Evolutionary conservation across 2,888 invertebrate species (phyloP).

Genomic region (Drosophila parthenogenetica): DNA sequence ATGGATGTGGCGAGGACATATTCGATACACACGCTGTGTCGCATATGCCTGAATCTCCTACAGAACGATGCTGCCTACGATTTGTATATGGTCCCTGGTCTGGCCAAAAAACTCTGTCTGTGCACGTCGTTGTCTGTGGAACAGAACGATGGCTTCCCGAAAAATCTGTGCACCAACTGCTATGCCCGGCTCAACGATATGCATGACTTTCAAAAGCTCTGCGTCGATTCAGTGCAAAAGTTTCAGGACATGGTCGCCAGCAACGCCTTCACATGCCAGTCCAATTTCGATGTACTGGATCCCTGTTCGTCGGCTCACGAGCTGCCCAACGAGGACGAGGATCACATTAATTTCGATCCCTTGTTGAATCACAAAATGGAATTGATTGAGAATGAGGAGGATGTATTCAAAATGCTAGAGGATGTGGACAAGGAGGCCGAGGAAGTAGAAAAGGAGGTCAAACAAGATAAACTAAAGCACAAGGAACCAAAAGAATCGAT

Average conservation of each 20-base stretch:
- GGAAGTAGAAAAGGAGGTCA: constrained; percentile 68
- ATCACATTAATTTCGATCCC: constrained; percentile 78
- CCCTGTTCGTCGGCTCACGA: constrained; percentile 49
- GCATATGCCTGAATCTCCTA: constrained; percentile 80
- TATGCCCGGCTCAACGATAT: constrained; percentile 79
- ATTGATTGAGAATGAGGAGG: constrained; percentile 81
- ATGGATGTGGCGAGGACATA: constrained; percentile 70
- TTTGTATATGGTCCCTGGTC: constrained; percentile 79
- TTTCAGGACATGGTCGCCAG: constrained; percentile 78
- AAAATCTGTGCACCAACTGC: constrained; percentile 79
- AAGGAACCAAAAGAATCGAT: constrained; percentile 22
- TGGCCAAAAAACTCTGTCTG: constrained; percentile 80
- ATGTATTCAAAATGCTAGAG: constrained; percentile 82
- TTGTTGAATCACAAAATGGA: constrained; percentile 80
- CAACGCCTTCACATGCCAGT: constrained; percentile 62
- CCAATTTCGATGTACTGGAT: constrained; percentile 77
- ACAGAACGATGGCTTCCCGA: constrained; percentile 82
- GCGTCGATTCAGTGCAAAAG: constrained; percentile 79
- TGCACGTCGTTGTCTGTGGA: constrained; percentile 82
- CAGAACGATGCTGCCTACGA: constrained; percentile 76
- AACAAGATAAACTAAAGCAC: constrained; percentile 36
- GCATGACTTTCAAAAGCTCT: constrained; percentile 81
- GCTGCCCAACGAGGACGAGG: constrained; percentile 74
- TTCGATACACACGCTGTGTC: constrained; percentile 80
- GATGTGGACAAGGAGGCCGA: constrained; percentile 79